These are phyloP conservation scores for Rotaria socialis DNA, from an alignment of 2,888 invertebrate species.

Conservation along the genomic window DNA sequence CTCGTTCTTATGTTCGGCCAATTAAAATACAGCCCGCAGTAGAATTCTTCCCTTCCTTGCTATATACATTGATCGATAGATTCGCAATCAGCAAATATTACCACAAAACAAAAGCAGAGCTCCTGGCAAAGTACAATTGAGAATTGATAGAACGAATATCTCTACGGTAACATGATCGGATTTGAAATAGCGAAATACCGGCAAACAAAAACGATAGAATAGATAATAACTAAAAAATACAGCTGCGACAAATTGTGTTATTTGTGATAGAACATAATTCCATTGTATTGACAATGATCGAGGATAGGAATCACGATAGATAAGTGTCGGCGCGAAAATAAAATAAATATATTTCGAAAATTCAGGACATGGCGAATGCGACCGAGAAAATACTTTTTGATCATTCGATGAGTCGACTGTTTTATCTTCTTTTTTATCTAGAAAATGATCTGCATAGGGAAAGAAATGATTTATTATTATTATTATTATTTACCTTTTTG, in stretches of 20 bases:
- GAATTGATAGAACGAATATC: slow-evolving; percentile 63
- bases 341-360: slow-evolving; percentile 77
- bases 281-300: slow-evolving; percentile 66
- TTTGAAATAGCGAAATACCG: slow-evolving; percentile 64
- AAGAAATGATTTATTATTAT: neutral
- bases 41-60: neutral
- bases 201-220: slow-evolving; percentile 72
- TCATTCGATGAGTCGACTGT: neutral
- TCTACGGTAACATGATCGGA: slow-evolving; percentile 56
- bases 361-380: slow-evolving; percentile 59
- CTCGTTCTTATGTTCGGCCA: neutral
- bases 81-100: neutral
- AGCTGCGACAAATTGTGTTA: slow-evolving; percentile 73
- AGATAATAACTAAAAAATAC: slow-evolving; percentile 77
- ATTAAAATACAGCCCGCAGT: neutral
- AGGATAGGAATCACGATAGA: slow-evolving; percentile 79
- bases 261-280: slow-evolving; percentile 69
- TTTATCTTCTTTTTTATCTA: slow-evolving; percentile 17
- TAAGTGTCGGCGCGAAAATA: slow-evolving; percentile 78
- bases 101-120: slow-evolving; percentile 60
- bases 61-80: neutral
- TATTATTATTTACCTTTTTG: neutral
- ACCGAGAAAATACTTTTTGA: slow-evolving; percentile 40
- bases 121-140: slow-evolving; percentile 73
- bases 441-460: neutral